Base-by-base conservation (phyloP, 1,140 invertebrate species). In the Gonatopus flavifemur region DNA sequence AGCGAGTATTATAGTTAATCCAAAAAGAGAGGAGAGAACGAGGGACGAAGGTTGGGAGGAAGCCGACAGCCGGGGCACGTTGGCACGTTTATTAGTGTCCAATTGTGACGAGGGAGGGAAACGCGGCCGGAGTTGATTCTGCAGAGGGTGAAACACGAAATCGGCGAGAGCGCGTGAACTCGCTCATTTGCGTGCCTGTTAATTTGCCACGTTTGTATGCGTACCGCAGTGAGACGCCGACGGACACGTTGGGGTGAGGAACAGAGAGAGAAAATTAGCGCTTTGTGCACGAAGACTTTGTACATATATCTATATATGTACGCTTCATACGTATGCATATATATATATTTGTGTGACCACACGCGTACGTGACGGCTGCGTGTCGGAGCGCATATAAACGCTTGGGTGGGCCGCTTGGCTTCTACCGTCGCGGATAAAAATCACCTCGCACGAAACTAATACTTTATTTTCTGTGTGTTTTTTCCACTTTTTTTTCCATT, bases 101-200 rank as follows among this genome's bases (percentile, higher is more conserved):
- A 74, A 74, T 74, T 76, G 72, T 69, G 62, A 72, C 57, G 59
- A 61, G 62, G 51, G 50, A 44, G 45, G 24, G n/a, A n/a, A n/a
- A n/a, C n/a, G n/a, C n/a, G n/a, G n/a, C n/a, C n/a, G n/a, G n/a
- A n/a, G n/a, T n/a, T n/a, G n/a, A n/a, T n/a, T n/a, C n/a, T n/a
- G n/a, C 25, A 44, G 35, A 38, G 57, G 64, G 54, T 52, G 56
- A 33, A 62, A 66, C 58, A 59, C 58, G 65, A 67, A 65, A 62
- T 62, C 61, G n/a, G n/a, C n/a, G n/a, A n/a, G 39, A 54, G 65
- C 62, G 70, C 70, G 70, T 66, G 69, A 74, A 74, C 67, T 73
- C 67, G 73, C 70, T 73, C 72, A 76, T 74, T 74, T 76, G 72
- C 70, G 71, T 74, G 69, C 47, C 70, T 70, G 72, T 74, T 74